Percentiles rank a stretch among this genome's conserved stretches.
These are phyloP conservation scores for Mnemiopsis leidyi DNA, from an alignment of 37 sponge, comb jelly and placozoan species.

Conservation along the genomic window DNA sequence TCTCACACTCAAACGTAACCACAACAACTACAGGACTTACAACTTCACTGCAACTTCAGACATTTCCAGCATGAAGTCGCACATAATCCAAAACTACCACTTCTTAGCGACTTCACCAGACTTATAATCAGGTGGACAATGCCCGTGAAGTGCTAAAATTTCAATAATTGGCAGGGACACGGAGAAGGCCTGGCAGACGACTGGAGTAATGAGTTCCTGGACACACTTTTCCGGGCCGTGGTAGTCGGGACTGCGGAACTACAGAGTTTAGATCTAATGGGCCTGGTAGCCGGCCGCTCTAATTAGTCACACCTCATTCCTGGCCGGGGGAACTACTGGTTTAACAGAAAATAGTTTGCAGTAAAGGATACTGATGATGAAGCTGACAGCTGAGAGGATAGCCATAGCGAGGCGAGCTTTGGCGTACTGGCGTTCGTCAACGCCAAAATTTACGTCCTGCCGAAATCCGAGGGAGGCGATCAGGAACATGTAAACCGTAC, in stretches of 20 bases:
- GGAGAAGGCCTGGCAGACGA: neutral
- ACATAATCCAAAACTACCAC: neutral
- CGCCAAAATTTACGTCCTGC: constrained; percentile 27
- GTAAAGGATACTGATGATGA: constrained; percentile 57
- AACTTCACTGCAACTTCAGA: too few species aligned
- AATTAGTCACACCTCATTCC: neutral
- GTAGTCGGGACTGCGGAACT: neutral
- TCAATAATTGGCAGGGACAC: neutral
- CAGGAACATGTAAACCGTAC: constrained; percentile 37
- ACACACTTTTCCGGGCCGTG: neutral
- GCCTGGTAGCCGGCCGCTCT: neutral
- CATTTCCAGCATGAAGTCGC: neutral
- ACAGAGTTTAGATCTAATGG: neutral
- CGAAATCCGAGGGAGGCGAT: constrained; percentile 29
- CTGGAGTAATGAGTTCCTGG: neutral
- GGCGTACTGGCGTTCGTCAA: neutral
- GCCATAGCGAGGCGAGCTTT: neutral
- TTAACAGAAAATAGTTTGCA: too few species aligned
- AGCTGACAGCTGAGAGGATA: constrained; percentile 5
- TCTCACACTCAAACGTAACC: too few species aligned
- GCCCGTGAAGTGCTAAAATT: neutral
- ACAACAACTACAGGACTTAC: neutral
- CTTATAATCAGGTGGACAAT: neutral
- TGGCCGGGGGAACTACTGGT: too few species aligned
- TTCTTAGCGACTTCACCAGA: neutral